phyloP scores from a whole-genome alignment of 2,113 vertebrate species.

The Parus major region DNA sequence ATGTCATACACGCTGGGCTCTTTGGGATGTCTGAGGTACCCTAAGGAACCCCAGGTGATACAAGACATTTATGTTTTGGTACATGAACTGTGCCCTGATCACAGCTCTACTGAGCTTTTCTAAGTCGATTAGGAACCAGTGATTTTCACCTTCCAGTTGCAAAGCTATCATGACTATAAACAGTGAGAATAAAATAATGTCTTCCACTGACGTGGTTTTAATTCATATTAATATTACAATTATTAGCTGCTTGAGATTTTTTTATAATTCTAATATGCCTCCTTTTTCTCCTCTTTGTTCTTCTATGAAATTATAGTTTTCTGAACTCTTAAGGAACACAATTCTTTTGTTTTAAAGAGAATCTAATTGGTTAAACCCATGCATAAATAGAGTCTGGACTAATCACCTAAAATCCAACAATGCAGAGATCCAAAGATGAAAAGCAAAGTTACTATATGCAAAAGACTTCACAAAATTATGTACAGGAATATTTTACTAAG shows the following conservation, averaged over 20 bases:
- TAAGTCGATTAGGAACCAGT: not conserved
- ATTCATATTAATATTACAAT: not conserved
- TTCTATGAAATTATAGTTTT: not conserved
- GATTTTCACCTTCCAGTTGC: not conserved
- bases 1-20: too few relatives aligned
- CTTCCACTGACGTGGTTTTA: not conserved
- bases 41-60: not conserved
- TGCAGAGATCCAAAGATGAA: not conserved
- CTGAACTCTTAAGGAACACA: not conserved
- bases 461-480: constrained; percentile 1
- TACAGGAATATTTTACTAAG: constrained; percentile 24
- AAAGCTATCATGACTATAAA: not conserved
- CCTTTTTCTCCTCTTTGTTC: not conserved
- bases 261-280: not conserved
- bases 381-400: not conserved
- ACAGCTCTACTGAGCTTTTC: not conserved
- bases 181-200: not conserved
- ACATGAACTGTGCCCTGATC: not conserved
- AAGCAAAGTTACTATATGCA: not conserved
- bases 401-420: not conserved
- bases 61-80: not conserved
- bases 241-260: not conserved
- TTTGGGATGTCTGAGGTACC: not conserved
- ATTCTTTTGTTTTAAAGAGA: not conserved
- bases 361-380: not conserved